Percentiles rank a stretch among this genome's conserved stretches.
These are phyloP conservation scores for Iguana delicatissima DNA, from an alignment of 2,797 vertebrate genomes.

Conservation along the genomic window DNA sequence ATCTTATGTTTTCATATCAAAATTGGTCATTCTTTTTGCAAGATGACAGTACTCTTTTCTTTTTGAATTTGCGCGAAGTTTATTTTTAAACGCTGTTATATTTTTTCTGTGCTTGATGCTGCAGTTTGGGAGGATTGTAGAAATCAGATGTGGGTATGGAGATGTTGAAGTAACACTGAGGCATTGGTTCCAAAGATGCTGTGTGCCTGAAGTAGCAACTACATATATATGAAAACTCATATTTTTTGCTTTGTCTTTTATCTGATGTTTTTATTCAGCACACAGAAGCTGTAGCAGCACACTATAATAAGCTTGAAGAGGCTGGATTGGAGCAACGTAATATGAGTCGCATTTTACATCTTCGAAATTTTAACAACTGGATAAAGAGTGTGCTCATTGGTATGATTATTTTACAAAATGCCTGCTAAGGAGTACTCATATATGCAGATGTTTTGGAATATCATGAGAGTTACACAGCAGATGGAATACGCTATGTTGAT, in stretches of 20 bases:
- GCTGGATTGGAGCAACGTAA: constrained; percentile 90
- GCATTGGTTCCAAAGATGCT: neutral
- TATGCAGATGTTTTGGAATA: neutral
- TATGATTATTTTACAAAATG: constrained; percentile 71
- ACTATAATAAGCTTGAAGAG: constrained; percentile 95
- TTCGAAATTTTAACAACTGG: constrained; percentile 99
- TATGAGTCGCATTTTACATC: constrained; percentile 92
- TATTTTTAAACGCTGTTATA: neutral
- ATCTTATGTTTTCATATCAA: neutral
- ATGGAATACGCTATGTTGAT: neutral
- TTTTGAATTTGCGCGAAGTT: neutral
- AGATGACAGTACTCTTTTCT: neutral
- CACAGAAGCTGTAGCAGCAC: constrained; percentile 87
- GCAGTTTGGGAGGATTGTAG: neutral
- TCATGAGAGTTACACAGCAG: neutral
- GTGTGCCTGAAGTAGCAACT: neutral
- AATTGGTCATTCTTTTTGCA: neutral
- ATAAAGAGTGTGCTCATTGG: constrained; percentile 96
- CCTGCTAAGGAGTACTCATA: neutral
- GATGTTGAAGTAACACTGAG: neutral
- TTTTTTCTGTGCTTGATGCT: neutral
- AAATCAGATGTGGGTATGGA: neutral
- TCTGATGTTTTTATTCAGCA: constrained; percentile 30
- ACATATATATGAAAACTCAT: neutral
- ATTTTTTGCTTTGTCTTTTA: neutral